Evolutionary conservation across 2,888 invertebrate species (phyloP), one percentile per base, ranked within the genome.

Genomic region (Sarcophaga variegata): DNA sequence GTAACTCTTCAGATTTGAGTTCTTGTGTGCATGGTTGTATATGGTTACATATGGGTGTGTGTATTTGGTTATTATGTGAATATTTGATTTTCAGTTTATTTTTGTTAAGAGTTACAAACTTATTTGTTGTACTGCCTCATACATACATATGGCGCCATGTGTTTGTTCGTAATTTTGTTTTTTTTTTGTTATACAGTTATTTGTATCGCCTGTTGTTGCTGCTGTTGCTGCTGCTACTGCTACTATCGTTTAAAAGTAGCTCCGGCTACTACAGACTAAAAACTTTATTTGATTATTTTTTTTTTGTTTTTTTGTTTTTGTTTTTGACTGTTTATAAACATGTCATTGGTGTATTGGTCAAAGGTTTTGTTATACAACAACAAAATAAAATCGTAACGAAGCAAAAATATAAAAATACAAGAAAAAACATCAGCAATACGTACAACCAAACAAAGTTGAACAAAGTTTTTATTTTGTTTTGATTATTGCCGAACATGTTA

Each of bases 261-360:
- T 60, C 25, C 54, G 37, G 60, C n/a, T 59, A 67, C 22, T 81
- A 63, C 70, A 49, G 54, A 5, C 25, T 59, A 12, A 75, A 81
- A 76, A 69, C 22, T 76, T 70, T 77, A 25, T 63, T 77, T 78
- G 60, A 80, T 14, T 70, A 64, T 47, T 37, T 12, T 64, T n/a
- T 37, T 78, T 22, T 37, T 37, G 6, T 37, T 37, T 37, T 37
- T 37, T 1, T 37, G 37, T 37, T 37, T 37, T 54, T 81, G 71
- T 76, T 85, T 67, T 49, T 78, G 75, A 83, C 67, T 83, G 79
- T 81, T 85, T 72, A 79, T 82, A 82, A 85, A 83, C 85, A 83
- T 86, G 86, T 86, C 86, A 86, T 74, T 86, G 86, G 83, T 74
- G 86, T 81, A 81, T 77, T 86, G 86, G 86, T 86, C 86, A 86